Percentiles rank a stretch among this genome's conserved stretches.
Conservation (phyloP, 2,113 vertebrate genomes). For the Martes martes region DNA sequence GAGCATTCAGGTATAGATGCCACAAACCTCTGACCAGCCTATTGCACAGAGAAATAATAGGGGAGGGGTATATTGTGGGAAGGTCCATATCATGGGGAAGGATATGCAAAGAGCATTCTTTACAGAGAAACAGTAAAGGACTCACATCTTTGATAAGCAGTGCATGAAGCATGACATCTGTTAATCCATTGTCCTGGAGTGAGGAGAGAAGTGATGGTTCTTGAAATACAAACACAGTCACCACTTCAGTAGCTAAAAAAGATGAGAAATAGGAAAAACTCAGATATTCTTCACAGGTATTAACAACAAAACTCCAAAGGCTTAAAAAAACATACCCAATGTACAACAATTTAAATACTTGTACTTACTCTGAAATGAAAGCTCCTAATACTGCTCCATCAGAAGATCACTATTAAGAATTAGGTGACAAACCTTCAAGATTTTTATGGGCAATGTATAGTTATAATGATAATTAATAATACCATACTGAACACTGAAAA, state of each 20-base stretch:
- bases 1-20: neutral
- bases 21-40: neutral
- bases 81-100: neutral
- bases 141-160: conserved; percentile 97
- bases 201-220: conserved; percentile 96
- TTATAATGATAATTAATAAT: neutral
- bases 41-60: neutral
- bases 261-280: neutral
- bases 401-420: conserved; percentile 30
- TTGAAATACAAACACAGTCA: conserved; percentile 98
- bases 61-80: neutral
- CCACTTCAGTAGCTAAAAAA: conserved; percentile 92
- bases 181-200: conserved; percentile 95
- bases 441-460: neutral
- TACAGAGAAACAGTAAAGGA: conserved; percentile 33
- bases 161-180: conserved; percentile 96
- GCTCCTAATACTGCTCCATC: neutral
- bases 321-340: neutral
- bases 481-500: neutral
- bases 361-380: conserved; percentile 22
- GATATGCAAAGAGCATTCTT: neutral
- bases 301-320: neutral
- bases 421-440: neutral
- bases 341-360: conserved; percentile 11
- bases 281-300: neutral